Conservation (phyloP, 1,140 invertebrate genomes). For the Ridgeia piscesae region DNA sequence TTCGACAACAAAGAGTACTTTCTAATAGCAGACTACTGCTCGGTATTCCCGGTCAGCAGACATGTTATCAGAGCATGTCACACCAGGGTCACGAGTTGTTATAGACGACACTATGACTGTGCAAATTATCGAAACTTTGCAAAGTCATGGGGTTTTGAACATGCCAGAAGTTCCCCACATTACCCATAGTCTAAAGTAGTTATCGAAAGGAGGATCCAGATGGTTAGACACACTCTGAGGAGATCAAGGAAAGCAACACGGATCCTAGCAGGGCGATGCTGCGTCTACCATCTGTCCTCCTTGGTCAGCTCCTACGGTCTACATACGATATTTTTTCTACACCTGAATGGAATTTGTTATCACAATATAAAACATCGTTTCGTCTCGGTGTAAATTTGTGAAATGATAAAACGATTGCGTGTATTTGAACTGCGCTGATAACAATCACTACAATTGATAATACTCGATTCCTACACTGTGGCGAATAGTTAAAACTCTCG, state of each 20-base stretch:
- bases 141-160: background rate
- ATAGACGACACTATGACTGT: background rate
- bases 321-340: too few species aligned
- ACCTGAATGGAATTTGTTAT: too few species aligned
- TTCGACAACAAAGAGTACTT: background rate
- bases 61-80: background rate
- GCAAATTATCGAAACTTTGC: background rate
- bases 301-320: background rate
- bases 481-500: too few species aligned
- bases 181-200: background rate
- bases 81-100: background rate
- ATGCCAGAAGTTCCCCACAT: background rate
- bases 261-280: background rate
- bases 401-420: too few species aligned
- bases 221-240: background rate
- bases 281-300: background rate
- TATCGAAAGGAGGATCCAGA: background rate
- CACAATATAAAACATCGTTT: too few species aligned
- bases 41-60: background rate
- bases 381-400: too few species aligned
- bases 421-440: too few species aligned
- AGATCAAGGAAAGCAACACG: background rate
- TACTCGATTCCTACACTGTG: too few species aligned
- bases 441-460: too few species aligned
- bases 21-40: background rate